Evolutionary conservation across 2,888 invertebrate genomes (phyloP), one percentile per base, ranked within the genome.

Genomic region (Campoplex nolae): DNA sequence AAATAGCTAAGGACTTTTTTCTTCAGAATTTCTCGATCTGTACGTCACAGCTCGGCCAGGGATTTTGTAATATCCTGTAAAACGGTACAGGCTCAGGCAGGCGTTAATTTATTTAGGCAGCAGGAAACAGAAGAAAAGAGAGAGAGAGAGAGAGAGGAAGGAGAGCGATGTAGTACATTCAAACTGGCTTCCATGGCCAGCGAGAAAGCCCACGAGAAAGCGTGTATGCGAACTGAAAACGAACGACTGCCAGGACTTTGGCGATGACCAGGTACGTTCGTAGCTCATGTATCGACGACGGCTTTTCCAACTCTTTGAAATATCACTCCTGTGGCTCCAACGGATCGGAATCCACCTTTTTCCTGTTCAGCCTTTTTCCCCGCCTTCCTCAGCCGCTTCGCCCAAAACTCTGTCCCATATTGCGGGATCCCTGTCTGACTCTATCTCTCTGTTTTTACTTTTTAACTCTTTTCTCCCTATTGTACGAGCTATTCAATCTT

Each of bases 241-340:
- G 58, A 65, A 70, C 74, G 79, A 76, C 62, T 54, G 45, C 58
- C 67, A 67, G 75, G 78, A 68, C 32, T 71, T 70, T 51, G 79
- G 83, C 56, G 79, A 82, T 76, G 84, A 77, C 80, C 80, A 77
- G 74, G 82, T n/a, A 35, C 51, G 87, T 65, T 74, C 79, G 74
- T 84, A 84, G 83, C 90, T 88, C 89, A 89, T 92, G 90, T 91
- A 93, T 92, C 92, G 92, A 90, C 92, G 92, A 89, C 92, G 91
- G 90, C 81, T 90, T 91, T 92, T 90, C 89, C 90, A 83, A 88
- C 88, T 84, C 89, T 90, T 91, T 92, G 91, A 92, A 91, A 92
- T 92, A 92, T 92, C 88, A 88, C 88, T 87, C 76, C 68, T 68
- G 76, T 67, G 74, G 86, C 77, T 13, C 71, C 75, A 58, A 75